These are phyloP conservation scores for Calliphora vomitoria DNA, from an alignment of 2,888 invertebrate genomes.

Conservation along the genomic window DNA sequence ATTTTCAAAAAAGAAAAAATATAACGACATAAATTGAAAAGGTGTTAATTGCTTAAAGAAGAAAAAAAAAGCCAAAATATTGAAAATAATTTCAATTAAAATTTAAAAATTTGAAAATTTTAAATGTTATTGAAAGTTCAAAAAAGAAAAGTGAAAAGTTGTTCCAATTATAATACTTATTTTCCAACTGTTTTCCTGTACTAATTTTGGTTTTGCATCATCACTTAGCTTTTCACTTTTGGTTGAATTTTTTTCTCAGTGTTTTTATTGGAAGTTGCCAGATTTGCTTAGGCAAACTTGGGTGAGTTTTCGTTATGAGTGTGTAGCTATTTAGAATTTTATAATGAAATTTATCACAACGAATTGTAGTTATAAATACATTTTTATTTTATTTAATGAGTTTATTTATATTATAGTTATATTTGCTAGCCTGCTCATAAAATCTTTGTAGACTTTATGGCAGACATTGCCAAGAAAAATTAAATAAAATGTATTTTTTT, in stretches of 20 bases:
- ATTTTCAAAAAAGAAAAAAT: background rate
- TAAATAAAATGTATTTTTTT: conserved; percentile 1
- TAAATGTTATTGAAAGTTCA: conserved; percentile 7
- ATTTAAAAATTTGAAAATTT: background rate
- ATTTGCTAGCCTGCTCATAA: conserved; percentile 24
- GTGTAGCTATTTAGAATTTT: background rate
- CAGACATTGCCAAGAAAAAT: conserved; percentile 70
- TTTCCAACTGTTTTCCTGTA: background rate
- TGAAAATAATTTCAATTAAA: conserved; percentile 1
- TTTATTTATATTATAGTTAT: conserved; percentile 13
- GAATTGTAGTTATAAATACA: conserved; percentile 7
- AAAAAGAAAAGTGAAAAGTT: conserved; percentile 7
- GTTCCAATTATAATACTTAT: background rate
- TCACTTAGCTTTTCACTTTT: background rate
- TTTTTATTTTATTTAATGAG: conserved; percentile 3
- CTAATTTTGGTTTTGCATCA: background rate
- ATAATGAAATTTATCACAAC: conserved; percentile 21
- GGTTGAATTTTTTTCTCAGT: conserved; percentile 28
- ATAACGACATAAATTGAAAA: background rate
- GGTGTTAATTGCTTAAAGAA: background rate
- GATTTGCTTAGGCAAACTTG: conserved; percentile 73
- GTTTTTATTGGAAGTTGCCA: conserved; percentile 69
- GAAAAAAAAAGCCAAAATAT: background rate
- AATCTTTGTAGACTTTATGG: conserved; percentile 68
- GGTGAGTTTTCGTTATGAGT: conserved; percentile 54